Evolutionary conservation across 2,113 vertebrate species (phyloP).

Genomic region (Brachypteracias leptosomus): DNA sequence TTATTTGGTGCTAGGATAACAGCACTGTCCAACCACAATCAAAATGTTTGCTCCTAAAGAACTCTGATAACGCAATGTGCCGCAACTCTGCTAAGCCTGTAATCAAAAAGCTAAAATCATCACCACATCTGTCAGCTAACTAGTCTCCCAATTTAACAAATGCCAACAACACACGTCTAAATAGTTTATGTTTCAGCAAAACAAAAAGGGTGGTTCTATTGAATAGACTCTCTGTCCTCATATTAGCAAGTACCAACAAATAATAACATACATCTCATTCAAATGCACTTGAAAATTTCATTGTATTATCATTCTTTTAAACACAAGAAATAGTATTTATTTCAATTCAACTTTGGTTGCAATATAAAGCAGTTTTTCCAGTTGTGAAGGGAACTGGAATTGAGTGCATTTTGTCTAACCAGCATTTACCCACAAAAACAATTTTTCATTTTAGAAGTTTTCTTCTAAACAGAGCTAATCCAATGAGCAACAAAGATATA

Average conservation of each 20-base stretch:
- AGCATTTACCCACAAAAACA: not conserved
- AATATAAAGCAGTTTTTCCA: not conserved
- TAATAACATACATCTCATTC: not conserved
- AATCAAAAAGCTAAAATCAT: not conserved
- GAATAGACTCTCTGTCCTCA: slow-evolving; percentile 1
- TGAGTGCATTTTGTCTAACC: not conserved
- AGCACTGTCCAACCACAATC: not conserved
- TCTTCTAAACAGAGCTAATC: slow-evolving; percentile 26
- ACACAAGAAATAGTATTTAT: slow-evolving; percentile 1
- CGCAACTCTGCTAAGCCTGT: not conserved
- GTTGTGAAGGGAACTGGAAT: not conserved
- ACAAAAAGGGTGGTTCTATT: not conserved
- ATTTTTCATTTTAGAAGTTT: not conserved
- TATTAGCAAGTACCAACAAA: slow-evolving; percentile 4
- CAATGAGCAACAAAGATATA: not conserved
- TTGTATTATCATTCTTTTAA: slow-evolving; percentile 21
- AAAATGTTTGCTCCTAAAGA: not conserved
- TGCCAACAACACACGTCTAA: not conserved
- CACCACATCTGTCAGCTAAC: not conserved
- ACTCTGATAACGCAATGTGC: not conserved
- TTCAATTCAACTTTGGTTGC: not conserved
- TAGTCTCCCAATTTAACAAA: not conserved
- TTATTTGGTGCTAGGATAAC: not conserved
- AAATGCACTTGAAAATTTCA: slow-evolving; percentile 20
- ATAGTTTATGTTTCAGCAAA: slow-evolving; percentile 7